Conservation (phyloP, 2,113 vertebrate genomes). For the Pygoscelis adeliae region DNA sequence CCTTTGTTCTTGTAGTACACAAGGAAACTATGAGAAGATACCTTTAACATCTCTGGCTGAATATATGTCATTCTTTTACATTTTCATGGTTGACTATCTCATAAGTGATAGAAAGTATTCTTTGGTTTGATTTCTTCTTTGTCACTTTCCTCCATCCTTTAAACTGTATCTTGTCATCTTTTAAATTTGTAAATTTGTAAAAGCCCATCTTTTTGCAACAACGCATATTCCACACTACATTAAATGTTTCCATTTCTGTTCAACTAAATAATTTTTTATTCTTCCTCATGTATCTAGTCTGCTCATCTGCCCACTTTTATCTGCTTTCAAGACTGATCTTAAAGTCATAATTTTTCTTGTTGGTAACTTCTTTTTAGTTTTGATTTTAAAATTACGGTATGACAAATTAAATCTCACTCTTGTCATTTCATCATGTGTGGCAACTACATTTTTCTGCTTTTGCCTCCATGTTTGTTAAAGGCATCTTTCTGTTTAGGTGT, state of each 20-base stretch:
- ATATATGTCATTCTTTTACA: background rate
- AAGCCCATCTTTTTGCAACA: background rate
- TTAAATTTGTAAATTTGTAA: background rate
- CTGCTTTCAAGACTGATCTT: constrained; percentile 18
- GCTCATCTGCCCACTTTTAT: background rate
- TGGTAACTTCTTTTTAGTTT: constrained; percentile 29
- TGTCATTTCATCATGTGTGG: background rate
- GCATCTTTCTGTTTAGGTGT: background rate
- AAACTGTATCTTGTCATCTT: background rate
- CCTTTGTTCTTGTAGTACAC: background rate
- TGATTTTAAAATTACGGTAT: constrained; percentile 46
- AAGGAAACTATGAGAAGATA: background rate
- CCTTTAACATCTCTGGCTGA: background rate
- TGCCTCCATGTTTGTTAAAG: background rate
- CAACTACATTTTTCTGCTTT: constrained; percentile 16
- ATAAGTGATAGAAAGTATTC: background rate
- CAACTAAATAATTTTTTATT: background rate
- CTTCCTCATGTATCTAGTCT: background rate
- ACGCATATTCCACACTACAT: background rate
- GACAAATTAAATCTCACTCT: constrained; percentile 38
- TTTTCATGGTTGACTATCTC: background rate
- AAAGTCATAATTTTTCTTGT: background rate
- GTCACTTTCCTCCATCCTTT: background rate
- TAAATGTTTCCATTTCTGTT: background rate
- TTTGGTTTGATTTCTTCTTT: background rate